These are phyloP conservation scores for Ifrita kowaldi DNA, from an alignment of 2,113 vertebrate species.

Conservation along the genomic window DNA sequence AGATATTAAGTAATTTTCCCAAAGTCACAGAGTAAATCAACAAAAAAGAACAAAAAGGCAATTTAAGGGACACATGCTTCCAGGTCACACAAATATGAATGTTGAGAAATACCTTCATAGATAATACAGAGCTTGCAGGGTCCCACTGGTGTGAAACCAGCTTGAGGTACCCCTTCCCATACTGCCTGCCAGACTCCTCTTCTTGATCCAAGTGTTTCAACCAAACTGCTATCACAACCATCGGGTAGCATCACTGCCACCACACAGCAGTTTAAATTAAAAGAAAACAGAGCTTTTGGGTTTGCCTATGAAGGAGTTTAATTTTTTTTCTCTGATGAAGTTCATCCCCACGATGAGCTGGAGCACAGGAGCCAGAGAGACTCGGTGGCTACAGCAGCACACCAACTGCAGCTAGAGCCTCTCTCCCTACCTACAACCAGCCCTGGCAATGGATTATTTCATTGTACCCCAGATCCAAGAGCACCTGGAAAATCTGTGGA, in stretches of 20 bases:
- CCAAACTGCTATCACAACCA: not conserved
- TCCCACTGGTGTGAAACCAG: not conserved
- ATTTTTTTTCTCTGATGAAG: not conserved
- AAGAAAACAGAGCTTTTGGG: not conserved
- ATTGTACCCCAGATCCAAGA: not conserved
- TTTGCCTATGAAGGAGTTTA: not conserved
- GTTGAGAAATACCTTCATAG: not conserved
- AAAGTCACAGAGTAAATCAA: not conserved
- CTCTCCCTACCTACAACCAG: not conserved
- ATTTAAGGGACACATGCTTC: not conserved
- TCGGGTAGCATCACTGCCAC: not conserved
- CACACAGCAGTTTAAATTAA: not conserved
- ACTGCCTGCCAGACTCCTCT: not conserved
- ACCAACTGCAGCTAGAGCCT: not conserved
- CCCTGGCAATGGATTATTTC: not conserved
- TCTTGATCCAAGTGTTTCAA: not conserved
- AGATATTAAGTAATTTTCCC: not conserved
- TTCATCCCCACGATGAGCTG: not conserved
- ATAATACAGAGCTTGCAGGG: not conserved
- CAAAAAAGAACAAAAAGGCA: not conserved
- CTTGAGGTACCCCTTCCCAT: not conserved
- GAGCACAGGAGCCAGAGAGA: not conserved
- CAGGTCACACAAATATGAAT: not conserved
- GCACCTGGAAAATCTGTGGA: not conserved
- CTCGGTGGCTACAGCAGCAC: accelerated